Base-by-base conservation (phyloP, 2,797 vertebrate species). In the Ambastaia sidthimunki region DNA sequence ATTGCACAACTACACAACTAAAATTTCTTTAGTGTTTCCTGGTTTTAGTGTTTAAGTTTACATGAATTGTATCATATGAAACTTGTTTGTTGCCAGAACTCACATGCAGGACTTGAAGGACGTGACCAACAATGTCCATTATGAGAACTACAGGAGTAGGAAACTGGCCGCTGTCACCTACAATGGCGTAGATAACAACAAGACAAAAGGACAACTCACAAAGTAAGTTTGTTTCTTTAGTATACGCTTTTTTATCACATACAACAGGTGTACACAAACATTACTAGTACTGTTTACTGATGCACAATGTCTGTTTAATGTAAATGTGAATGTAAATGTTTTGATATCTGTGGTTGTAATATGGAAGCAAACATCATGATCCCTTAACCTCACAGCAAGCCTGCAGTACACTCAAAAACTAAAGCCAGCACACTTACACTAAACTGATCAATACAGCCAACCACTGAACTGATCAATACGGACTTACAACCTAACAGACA, bases 101-200 rank as follows among this genome's bases (percentile, higher is more conserved):
- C 96, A 98, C 69, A 98, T 98, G 97, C 97, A 98, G 89, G 97
- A 98, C 89, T 92, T 98, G 87, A 98, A 98, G 90, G 97, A 98
- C 21, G 96, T 98, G 81, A 98, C 97, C 48, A 98, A 98, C 88
- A 98, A 98, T 1, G 96, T 98, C 73, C 97, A 98, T 88, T 98
- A 98, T 69, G 97, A 98, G 89, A 98, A 98, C 90, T 98, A 97
- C 89, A 93, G 97, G 70, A 98, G 97, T 93, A 94, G 96, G 89
- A 98, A 98, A 72, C 90, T 98, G 67, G 96, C 97, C 68, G 97
- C 97, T 6, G 97, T 98, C 88, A 98, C 96, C 67, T 98, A 96
- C 83, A 98, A 97, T 0, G 95, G 96, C 5, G 92, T 95, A 57
- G 97, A 98, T 89, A 98, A 97, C 92, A 97, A 96, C 85, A 97